Evolutionary conservation across 2,113 vertebrate genomes (phyloP), one percentile per base, ranked within the genome.

Genomic region (Aspidoscelis tigris): DNA sequence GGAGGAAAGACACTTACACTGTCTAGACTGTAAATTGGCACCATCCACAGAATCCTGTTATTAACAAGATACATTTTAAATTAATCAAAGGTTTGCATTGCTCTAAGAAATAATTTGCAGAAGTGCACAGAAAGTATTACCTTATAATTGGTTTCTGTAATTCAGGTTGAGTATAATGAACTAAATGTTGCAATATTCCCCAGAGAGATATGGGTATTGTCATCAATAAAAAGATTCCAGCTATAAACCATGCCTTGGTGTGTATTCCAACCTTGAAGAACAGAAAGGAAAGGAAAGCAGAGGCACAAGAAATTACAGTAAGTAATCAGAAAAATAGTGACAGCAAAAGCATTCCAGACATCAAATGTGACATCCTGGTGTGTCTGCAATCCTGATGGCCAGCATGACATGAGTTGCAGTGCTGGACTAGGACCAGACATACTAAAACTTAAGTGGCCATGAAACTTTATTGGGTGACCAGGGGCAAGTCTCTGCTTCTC

Each of bases 21-120:
- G 93, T 99, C 98, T 94, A 99, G 96, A 92, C 98, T 99, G 96
- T 99, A 99, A 93, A 99, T 99, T 20, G 99, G 99, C 85, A 99
- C 99, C 98, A 99, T 99, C 98, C 98, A 99, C 84, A 99, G 96
- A 94, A 99, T 99, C 92, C 98, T 99, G 92, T 93, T 76, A 82
- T 44, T 61, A 84, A 90, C 41, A 93, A 90, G 94, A 84, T 84
- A 93, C 3, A 89, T 90, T 92, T 69, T 83, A 80, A 84, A 69
- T 91, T 82, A 88, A 77, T 78, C 55, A 3, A 85, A 75, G 2
- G 70, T 80, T 33, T 81, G 66, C 7, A 81, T 41, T n/a, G 78
- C 1, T 76, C 64, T 75, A 3, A 41, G 16, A 44, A 81, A 85
- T 66, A 80, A 73, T 24, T 24, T 61, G 26, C 43, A 55, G 39